phyloP scores from a whole-genome alignment of 2,888 invertebrate genomes.

The Philaethria dido region DNA sequence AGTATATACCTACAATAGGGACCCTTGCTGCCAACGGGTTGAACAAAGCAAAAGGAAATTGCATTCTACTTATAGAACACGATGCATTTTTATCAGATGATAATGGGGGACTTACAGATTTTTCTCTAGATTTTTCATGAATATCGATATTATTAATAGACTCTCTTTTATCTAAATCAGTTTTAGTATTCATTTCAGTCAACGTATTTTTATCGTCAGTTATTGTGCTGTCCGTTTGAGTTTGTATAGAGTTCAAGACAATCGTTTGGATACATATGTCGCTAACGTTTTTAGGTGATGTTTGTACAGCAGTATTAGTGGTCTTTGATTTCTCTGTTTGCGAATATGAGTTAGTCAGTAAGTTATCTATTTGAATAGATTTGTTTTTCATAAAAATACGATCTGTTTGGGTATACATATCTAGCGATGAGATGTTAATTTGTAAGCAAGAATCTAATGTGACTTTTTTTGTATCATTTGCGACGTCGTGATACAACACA shows the following conservation, averaged over 20 bases:
- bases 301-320: slow-evolving; percentile 62
- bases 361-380: slow-evolving; percentile 62
- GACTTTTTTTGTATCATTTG: slow-evolving; percentile 69
- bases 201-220: slow-evolving; percentile 51
- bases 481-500: slow-evolving; percentile 68
- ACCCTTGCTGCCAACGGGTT: slow-evolving; percentile 78
- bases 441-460: slow-evolving; percentile 71
- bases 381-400: slow-evolving; percentile 67
- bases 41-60: slow-evolving; percentile 73
- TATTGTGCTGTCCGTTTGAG: slow-evolving; percentile 52
- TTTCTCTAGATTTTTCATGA: slow-evolving; percentile 53
- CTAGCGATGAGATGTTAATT: slow-evolving; percentile 59
- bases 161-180: slow-evolving; percentile 33
- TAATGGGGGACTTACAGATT: slow-evolving; percentile 78
- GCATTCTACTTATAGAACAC: slow-evolving; percentile 57
- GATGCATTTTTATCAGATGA: slow-evolving; percentile 64
- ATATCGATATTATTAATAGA: slow-evolving; percentile 33
- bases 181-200: slow-evolving; percentile 47
- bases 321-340: slow-evolving; percentile 70
- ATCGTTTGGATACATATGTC: slow-evolving; percentile 61
- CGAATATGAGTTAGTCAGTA: slow-evolving; percentile 54
- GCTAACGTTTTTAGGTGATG: slow-evolving; percentile 53
- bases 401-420: slow-evolving; percentile 75
- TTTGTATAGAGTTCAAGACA: slow-evolving; percentile 48
- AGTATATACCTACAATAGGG: slow-evolving; percentile 77